Conservation (phyloP, 2,113 vertebrate species). For the Periophthalmus modestus region DNA sequence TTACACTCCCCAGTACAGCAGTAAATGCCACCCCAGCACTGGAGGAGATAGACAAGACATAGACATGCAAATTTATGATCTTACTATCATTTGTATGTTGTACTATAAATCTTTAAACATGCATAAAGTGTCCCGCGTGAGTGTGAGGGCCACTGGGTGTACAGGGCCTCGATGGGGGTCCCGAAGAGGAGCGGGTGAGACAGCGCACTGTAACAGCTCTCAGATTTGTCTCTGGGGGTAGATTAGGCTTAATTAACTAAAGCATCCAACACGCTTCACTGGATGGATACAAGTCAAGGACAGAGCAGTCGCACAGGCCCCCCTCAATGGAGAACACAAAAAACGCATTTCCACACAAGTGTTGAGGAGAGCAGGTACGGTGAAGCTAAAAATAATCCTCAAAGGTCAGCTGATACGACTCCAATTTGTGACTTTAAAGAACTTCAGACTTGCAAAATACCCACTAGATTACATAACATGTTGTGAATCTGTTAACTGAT, state of each 20-base stretch:
- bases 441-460: neutral
- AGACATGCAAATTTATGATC: neutral
- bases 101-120: constrained; percentile 15
- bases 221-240: constrained; percentile 68
- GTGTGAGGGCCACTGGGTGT: constrained; percentile 47
- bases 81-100: neutral
- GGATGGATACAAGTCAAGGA: constrained; percentile 75
- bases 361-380: neutral
- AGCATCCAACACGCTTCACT: constrained; percentile 71
- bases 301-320: constrained; percentile 70
- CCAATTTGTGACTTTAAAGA: neutral
- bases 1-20: neutral
- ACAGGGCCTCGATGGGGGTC: constrained; percentile 46
- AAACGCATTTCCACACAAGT: constrained; percentile 18
- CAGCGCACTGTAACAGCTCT: constrained; percentile 68
- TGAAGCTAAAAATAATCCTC: neutral
- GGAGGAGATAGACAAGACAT: neutral
- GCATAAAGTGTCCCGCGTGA: constrained; percentile 10
- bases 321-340: constrained; percentile 41
- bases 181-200: constrained; percentile 50
- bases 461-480: neutral
- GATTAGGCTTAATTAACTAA: constrained; percentile 79
- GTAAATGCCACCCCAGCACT: neutral
- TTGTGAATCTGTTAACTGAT: neutral
- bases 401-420: neutral